These are phyloP conservation scores for Leptopterna dolabrata DNA, from an alignment of 2,888 invertebrate species.

Conservation along the genomic window DNA sequence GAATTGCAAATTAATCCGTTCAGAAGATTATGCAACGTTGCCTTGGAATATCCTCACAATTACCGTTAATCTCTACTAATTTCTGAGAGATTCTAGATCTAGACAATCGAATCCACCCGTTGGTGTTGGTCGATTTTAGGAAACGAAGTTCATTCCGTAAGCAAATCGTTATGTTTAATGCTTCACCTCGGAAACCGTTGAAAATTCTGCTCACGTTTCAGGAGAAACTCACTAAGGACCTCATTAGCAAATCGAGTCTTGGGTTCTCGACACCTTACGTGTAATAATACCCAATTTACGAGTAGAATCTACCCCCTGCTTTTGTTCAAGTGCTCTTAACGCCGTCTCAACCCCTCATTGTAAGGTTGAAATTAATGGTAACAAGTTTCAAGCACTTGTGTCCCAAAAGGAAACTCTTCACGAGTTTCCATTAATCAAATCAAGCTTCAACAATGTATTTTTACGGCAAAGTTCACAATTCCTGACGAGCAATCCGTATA, in stretches of 20 bases:
- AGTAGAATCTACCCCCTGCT: not conserved
- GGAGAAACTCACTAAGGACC: not conserved
- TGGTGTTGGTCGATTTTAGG: not conserved
- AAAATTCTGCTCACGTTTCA: not conserved
- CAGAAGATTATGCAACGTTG: too few species aligned
- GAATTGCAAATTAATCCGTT: too few species aligned
- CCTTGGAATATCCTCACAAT: too few species aligned
- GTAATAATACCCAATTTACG: not conserved
- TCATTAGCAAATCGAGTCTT: not conserved
- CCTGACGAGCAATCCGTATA: too few species aligned
- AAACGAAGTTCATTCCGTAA: not conserved
- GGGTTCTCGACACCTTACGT: not conserved
- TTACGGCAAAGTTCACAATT: too few species aligned
- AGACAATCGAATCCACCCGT: too few species aligned
- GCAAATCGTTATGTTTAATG: constrained; percentile 3
- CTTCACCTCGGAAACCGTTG: not conserved
- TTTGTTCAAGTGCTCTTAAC: not conserved
- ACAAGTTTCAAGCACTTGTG: not conserved
- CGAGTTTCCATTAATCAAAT: too few species aligned
- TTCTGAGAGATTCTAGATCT: too few species aligned
- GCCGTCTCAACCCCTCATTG: not conserved
- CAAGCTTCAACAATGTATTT: too few species aligned
- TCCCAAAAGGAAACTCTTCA: not conserved
- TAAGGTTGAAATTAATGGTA: not conserved
- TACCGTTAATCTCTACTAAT: too few species aligned